A percentile compares a stretch with the other conserved stretches of the same genome.
phyloP scores from a whole-genome alignment of 2,888 invertebrate genomes.

The Eubasilissa splendida region DNA sequence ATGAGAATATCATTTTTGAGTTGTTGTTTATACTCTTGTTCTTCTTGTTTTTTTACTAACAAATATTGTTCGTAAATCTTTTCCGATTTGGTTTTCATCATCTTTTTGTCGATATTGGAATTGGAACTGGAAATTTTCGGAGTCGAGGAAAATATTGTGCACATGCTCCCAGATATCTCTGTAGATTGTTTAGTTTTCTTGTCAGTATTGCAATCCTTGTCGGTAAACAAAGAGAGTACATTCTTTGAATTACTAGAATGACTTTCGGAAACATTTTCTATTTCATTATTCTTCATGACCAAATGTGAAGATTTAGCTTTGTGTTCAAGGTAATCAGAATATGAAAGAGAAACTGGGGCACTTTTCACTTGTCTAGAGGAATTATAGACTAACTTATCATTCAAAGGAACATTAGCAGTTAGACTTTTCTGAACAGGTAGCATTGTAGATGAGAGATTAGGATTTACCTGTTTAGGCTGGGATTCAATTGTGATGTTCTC shows the following conservation, averaged over 20 bases:
- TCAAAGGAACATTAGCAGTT: neutral
- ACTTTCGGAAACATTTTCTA: conserved; percentile 8
- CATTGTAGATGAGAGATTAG: neutral
- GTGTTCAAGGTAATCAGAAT: conserved; percentile 38
- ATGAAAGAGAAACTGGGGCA: conserved; percentile 40
- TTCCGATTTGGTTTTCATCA: conserved; percentile 32
- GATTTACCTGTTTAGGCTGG: neutral
- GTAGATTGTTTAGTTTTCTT: conserved; percentile 13
- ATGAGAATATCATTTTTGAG: neutral
- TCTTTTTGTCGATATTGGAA: neutral
- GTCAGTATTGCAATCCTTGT: neutral
- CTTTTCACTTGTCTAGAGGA: conserved; percentile 23
- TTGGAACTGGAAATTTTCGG: conserved; percentile 9
- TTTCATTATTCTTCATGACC: neutral
- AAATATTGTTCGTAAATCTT: conserved; percentile 43
- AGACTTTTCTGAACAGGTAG: conserved; percentile 7
- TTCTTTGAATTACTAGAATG: conserved; percentile 13
- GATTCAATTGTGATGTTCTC: neutral
- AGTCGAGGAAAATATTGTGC: conserved; percentile 8
- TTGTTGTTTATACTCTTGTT: conserved; percentile 17
- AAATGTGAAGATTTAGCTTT: conserved; percentile 27
- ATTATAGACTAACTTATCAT: neutral
- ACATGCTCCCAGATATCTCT: conserved; percentile 9
- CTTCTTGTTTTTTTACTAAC: conserved; percentile 42
- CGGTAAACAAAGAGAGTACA: neutral